phyloP scores from a whole-genome alignment of 2,888 invertebrate genomes.

The Plebejus argus region DNA sequence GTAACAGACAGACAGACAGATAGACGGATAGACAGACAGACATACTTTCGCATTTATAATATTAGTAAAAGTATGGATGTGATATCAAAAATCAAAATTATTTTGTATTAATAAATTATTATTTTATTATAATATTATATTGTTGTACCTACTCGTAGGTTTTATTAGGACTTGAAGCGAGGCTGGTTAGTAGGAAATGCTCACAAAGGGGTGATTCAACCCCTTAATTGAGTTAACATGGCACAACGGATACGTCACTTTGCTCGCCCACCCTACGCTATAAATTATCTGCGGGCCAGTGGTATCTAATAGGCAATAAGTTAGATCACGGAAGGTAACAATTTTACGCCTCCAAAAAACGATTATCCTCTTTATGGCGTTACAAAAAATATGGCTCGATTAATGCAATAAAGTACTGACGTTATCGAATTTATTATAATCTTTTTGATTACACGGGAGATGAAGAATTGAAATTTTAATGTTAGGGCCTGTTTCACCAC shows the following conservation, averaged over 20 bases:
- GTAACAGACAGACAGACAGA: too few species aligned
- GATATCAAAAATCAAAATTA: too few species aligned
- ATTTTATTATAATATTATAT: too few species aligned
- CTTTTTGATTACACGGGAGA: not conserved
- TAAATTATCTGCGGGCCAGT: not conserved
- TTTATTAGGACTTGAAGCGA: too few species aligned
- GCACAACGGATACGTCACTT: not conserved
- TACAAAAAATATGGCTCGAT: conserved; percentile 1
- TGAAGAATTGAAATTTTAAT: not conserved
- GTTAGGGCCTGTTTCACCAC: not conserved
- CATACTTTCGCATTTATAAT: too few species aligned
- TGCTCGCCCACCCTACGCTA: not conserved
- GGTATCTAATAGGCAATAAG: conserved; percentile 22
- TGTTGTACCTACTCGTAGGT: too few species aligned
- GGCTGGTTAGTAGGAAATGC: not conserved
- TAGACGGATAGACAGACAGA: too few species aligned
- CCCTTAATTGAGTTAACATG: not conserved
- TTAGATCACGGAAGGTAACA: conserved; percentile 15
- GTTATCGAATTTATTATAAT: not conserved
- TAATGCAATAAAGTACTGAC: not conserved
- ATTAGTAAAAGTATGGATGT: too few species aligned
- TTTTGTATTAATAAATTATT: too few species aligned
- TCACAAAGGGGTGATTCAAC: not conserved
- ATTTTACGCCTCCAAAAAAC: not conserved
- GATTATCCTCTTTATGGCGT: conserved; percentile 5